Conservation (phyloP, 2,113 vertebrate genomes). For the Dolichotis patagonum region DNA sequence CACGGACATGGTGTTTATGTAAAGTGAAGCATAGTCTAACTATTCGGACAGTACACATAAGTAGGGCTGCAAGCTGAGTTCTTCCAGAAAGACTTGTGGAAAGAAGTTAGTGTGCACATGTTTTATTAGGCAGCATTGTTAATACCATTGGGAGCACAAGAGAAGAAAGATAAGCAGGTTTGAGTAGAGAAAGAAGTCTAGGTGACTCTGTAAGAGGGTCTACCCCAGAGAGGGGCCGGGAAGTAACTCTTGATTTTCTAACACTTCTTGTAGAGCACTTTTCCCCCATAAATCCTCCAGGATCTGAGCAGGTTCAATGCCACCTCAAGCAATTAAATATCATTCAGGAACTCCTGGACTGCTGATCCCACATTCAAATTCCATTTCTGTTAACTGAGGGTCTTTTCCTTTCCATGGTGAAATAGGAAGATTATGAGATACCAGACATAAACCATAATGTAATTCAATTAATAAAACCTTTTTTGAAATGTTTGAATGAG, state of each 20-base stretch:
- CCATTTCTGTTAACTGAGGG: background rate
- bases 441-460: background rate
- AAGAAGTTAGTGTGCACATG: background rate
- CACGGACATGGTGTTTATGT: background rate
- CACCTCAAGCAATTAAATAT: background rate
- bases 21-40: background rate
- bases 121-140: background rate
- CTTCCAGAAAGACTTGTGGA: background rate
- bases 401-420: background rate
- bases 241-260: background rate
- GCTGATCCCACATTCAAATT: background rate
- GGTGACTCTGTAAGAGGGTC: fast-evolving
- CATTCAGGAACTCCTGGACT: background rate
- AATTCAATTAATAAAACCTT: background rate
- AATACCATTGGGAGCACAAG: background rate
- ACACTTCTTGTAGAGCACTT: background rate
- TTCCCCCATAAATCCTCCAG: background rate
- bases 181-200: background rate
- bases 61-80: background rate
- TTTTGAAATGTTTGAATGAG: background rate
- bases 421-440: slow-evolving; percentile 3
- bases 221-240: background rate
- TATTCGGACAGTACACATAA: background rate
- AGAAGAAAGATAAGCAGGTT: background rate
- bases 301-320: background rate